Conservation (phyloP, 1,140 invertebrate species). For the Pachyrhynchus sulphureomaculatus region DNA sequence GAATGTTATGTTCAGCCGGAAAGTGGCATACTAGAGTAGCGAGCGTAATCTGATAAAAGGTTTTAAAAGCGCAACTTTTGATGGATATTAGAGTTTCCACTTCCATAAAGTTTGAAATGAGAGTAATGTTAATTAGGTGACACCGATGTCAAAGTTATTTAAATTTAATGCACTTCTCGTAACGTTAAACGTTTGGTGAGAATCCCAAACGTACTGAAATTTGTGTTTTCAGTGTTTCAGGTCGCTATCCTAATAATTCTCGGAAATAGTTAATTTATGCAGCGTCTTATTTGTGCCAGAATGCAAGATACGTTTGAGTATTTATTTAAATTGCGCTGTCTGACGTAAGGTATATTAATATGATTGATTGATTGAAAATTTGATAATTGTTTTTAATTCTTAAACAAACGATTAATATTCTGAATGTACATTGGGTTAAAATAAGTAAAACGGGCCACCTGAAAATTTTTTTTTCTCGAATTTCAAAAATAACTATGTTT, state of each 20-base stretch:
- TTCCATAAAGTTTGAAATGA: slow-evolving; percentile 7
- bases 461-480: too few species aligned
- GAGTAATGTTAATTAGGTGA: slow-evolving; percentile 9
- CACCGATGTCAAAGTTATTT: slow-evolving; percentile 11
- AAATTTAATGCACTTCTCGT: slow-evolving; percentile 6
- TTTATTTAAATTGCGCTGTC: too few species aligned
- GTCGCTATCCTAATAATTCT: not conserved
- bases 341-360: too few species aligned
- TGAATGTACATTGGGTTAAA: too few species aligned
- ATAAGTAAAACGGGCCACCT: too few species aligned
- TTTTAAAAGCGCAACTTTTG: slow-evolving; percentile 3
- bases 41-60: not conserved
- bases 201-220: slow-evolving; percentile 1
- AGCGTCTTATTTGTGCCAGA: too few species aligned
- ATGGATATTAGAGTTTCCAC: slow-evolving; percentile 6
- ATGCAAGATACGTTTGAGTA: too few species aligned
- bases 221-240: slow-evolving; percentile 10
- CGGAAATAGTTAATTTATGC: not conserved
- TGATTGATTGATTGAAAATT: too few species aligned
- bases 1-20: too few species aligned
- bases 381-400: too few species aligned
- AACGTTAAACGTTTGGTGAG: not conserved
- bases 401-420: too few species aligned
- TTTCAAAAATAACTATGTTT: too few species aligned
- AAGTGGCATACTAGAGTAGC: not conserved